Base-by-base conservation (phyloP, 2,888 invertebrate genomes). In the Opisthograptis luteolata region DNA sequence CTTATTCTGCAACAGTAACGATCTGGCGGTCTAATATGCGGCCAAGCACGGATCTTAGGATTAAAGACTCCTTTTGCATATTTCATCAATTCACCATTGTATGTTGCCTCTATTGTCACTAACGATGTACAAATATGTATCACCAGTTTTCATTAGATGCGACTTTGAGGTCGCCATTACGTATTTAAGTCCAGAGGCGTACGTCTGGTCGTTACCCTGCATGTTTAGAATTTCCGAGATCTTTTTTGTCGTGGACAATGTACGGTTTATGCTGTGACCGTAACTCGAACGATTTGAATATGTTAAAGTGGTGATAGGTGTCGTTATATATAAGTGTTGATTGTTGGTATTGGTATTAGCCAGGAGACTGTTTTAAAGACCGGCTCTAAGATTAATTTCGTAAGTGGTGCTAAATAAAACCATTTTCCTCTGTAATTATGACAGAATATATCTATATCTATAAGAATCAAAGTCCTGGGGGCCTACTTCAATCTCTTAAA, bases 31-130 rank as follows among this genome's bases (percentile, higher is more conserved):
- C 44, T 24, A 25, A 49, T 42, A 50, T 46, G 55, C 61, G 14
- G 59, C 55, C 56, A 63, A 65, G 59, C 53, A 52, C 45, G 55
- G 46, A 56, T 59, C 55, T 76, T 74, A 68, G 70, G 73, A 72
- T 77, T 71, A 72, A 37, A 19, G 52, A 59, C 54, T 65, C 58
- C 65, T 54, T 86, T 84, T 88, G 84, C 83, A 89, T 89, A 87
- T 85, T 87, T 81, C 67, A 88, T 86, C 77, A 79, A 81, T n/a
- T 81, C 68, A 69, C 73, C 67, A 80, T 86, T 86, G 84, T 80
- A 9, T 4, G 22, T 5, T 6, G 10, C 15, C 20, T 8, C 12
- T 17, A n/a, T 14, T 73, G 70, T 60, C 66, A 54, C 77, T 86
- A 87, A 88, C 77, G 79, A 85, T 77, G 68, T 79, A 81, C 83